Conservation (phyloP, 2,797 vertebrate genomes). For the Sternarchorhynchus goeldii region DNA sequence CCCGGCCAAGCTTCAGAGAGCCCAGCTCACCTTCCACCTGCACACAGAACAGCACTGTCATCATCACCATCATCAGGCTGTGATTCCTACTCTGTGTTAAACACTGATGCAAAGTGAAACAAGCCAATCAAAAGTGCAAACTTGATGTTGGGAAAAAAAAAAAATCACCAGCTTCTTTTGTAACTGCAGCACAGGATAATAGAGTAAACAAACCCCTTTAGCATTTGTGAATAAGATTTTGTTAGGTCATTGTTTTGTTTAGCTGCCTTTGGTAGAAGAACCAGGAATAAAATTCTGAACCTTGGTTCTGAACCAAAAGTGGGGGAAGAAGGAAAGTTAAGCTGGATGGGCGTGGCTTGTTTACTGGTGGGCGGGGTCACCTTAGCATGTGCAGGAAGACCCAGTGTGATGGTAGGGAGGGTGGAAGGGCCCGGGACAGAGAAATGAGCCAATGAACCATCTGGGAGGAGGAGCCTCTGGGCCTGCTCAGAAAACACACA, state of each 20-base stretch:
- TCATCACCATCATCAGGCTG: background rate
- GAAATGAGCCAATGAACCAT: conserved; percentile 85
- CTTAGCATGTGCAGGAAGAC: conserved; percentile 85
- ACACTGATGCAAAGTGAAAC: no score
- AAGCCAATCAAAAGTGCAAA: no score
- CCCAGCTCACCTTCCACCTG: conserved; percentile 80
- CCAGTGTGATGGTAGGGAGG: conserved; percentile 89
- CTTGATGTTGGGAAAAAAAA: no score
- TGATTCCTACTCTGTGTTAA: no score
- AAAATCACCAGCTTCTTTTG: no score
- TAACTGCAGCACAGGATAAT: no score
- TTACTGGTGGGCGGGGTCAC: conserved; percentile 67
- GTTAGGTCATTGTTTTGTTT: no score
- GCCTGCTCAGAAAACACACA: conserved; percentile 66
- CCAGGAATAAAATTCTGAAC: no score
- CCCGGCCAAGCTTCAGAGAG: conserved; percentile 65
- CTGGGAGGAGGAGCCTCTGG: conserved; percentile 77
- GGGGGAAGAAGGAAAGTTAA: background rate
- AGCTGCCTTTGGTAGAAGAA: no score
- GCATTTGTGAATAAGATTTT: no score
- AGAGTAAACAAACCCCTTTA: no score
- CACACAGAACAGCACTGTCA: conserved; percentile 7
- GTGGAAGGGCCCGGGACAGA: conserved; percentile 78
- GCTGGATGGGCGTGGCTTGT: background rate
- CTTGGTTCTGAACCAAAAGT: background rate